Base-by-base conservation (phyloP, 2,797 vertebrate species). In the Staurois parvus region DNA sequence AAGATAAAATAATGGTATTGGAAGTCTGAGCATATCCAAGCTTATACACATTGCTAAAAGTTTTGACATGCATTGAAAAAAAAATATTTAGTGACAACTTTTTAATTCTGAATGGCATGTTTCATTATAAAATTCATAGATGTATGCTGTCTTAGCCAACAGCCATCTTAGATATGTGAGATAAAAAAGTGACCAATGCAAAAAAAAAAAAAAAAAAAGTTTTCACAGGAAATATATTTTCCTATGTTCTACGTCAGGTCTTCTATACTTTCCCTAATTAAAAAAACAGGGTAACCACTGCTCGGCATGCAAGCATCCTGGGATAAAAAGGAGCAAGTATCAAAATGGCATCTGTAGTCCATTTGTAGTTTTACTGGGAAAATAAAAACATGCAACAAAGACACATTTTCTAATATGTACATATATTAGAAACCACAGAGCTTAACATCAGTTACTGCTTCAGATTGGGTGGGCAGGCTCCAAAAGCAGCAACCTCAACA, bases 71-170 rank as follows among this genome's bases (percentile, higher is more conserved):
- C 83, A 85, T 86, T 93, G 15, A 69, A 90, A 90, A 69, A 90
- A 90, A 92, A 90, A 90, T 86, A 85, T 90, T 90, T 89, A 86
- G 87, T 90, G 88, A 90, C 0, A 76, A 88, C 86, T 91, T 90
- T 83, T 87, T 89, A 89, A 90, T 91, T 89, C 84, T 48, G 59
- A 88, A 87, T 83, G 76, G 76, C 85, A 79, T 87, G 75, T 83
- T 83, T 79, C 42, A 42, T 72, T 78, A 78, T 79, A 83, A 74
- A 87, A 87, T 52, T 42, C 59, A 37, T 83, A 69, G 81, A 19
- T 74, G 75, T 79, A 79, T 26, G 67, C 81, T 69, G 30, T 37
- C 75, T 30, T 72, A 83, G n/a, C 30, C 12, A 68, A 75, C 75
- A 75, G 81, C 76, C 48, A 68, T 72, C 69, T 74, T 75, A 42